These are phyloP conservation scores for Melanotaenia maccullochi DNA, from an alignment of 2,797 vertebrate species.

Conservation along the genomic window DNA sequence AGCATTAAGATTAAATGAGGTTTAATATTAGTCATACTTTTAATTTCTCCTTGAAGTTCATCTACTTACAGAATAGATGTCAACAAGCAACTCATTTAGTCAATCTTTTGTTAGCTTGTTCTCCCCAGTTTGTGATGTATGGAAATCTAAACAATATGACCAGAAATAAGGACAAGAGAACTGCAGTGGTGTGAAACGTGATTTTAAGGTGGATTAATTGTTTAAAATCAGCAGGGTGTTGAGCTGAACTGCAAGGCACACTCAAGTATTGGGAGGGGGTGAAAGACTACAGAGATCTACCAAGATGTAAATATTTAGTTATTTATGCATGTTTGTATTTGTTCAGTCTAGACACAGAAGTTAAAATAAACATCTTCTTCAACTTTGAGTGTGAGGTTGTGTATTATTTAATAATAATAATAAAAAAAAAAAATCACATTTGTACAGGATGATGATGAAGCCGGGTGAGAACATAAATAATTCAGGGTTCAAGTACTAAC, in stretches of 20 bases:
- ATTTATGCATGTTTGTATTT: conserved; percentile 59
- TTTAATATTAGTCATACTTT: neutral
- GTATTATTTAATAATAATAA: neutral
- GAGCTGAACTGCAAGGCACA: conserved; percentile 44
- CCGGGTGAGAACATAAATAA: conserved; percentile 28
- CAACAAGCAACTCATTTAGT: neutral
- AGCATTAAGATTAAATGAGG: neutral
- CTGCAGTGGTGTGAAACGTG: neutral
- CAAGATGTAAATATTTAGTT: conserved; percentile 59
- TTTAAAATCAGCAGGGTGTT: neutral
- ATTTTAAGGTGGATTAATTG: conserved; percentile 8
- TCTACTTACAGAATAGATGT: neutral
- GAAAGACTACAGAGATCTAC: conserved; percentile 16
- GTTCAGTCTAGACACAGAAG: conserved; percentile 22
- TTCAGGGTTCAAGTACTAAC: conserved; percentile 21
- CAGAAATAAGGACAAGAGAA: conserved; percentile 4
- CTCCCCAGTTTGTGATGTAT: neutral
- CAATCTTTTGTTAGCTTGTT: too few relatives aligned
- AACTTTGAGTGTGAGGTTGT: conserved; percentile 10
- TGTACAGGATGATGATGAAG: neutral
- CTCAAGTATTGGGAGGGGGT: neutral
- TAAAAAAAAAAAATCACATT: conserved; percentile 5
- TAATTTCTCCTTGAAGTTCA: too few relatives aligned
- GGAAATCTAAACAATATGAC: neutral
- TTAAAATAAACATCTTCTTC: conserved; percentile 38